A percentile compares a stretch with the other conserved stretches of the same genome.
Conservation (phyloP, 2,888 invertebrate genomes). For the Pristionchus entomophagus region DNA sequence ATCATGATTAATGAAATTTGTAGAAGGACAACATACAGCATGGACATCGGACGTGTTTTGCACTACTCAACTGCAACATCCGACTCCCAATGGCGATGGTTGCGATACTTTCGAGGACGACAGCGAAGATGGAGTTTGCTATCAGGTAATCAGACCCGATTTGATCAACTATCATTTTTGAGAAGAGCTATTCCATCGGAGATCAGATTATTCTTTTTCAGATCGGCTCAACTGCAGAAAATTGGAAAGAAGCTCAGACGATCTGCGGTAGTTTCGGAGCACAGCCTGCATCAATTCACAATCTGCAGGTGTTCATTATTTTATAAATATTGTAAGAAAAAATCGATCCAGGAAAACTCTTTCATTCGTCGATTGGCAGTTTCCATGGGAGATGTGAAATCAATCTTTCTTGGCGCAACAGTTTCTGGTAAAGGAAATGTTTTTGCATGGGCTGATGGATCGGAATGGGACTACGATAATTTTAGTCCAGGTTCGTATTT, state of each 20-base stretch:
- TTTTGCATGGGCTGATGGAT: not conserved
- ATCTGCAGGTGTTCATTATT: too few species aligned
- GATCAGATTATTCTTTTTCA: not conserved
- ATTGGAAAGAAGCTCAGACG: not conserved
- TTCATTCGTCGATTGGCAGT: not conserved
- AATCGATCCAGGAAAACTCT: not conserved
- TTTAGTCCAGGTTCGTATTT: not conserved
- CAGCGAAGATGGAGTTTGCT: not conserved
- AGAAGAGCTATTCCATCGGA: too few species aligned
- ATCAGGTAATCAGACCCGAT: not conserved
- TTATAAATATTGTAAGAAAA: not conserved
- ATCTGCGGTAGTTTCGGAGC: not conserved
- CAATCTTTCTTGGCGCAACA: not conserved
- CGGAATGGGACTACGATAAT: not conserved
- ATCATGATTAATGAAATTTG: too few species aligned
- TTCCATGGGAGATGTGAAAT: not conserved
- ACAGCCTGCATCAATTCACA: not conserved
- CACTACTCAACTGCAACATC: not conserved
- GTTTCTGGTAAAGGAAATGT: too few species aligned
- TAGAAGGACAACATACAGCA: not conserved
- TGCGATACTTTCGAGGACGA: not conserved
- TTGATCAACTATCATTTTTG: not conserved
- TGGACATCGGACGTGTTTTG: not conserved
- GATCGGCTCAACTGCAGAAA: not conserved
- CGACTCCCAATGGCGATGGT: not conserved